These are phyloP conservation scores for Stenichneumon culpator DNA, from an alignment of 2,888 invertebrate genomes.

Conservation along the genomic window DNA sequence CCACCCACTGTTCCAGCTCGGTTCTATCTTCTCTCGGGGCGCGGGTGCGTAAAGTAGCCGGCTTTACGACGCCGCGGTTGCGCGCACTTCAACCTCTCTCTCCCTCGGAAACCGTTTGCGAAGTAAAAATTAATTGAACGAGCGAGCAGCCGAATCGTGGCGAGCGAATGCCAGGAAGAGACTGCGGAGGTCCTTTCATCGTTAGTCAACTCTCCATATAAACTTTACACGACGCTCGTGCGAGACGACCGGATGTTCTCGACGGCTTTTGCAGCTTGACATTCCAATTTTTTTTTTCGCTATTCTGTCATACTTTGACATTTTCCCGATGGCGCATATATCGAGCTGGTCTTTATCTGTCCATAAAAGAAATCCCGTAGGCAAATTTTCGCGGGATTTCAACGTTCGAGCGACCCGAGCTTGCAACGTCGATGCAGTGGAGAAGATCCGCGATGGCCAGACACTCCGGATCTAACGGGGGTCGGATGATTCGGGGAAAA, in stretches of 20 bases:
- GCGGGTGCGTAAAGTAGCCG: conserved; percentile 80
- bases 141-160: conserved; percentile 65
- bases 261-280: background rate
- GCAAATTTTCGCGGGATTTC: background rate
- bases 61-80: conserved; percentile 80
- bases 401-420: background rate
- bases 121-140: conserved; percentile 78
- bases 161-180: conserved; percentile 8
- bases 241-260: background rate
- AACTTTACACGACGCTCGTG: background rate
- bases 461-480: background rate
- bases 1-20: conserved; percentile 27
- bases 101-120: conserved; percentile 36
- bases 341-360: too few relatives aligned
- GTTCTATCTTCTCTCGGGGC: conserved; percentile 50
- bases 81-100: conserved; percentile 37
- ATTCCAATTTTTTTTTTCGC: background rate
- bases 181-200: background rate
- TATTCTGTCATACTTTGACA: background rate
- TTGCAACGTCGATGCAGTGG: background rate
- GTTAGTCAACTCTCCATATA: background rate
- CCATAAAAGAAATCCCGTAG: too few relatives aligned
- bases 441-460: conserved; percentile 2
- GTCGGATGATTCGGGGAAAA: background rate
- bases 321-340: background rate